Evolutionary conservation across 2,888 invertebrate species (phyloP).

Genomic region (Lutraria lutraria): DNA sequence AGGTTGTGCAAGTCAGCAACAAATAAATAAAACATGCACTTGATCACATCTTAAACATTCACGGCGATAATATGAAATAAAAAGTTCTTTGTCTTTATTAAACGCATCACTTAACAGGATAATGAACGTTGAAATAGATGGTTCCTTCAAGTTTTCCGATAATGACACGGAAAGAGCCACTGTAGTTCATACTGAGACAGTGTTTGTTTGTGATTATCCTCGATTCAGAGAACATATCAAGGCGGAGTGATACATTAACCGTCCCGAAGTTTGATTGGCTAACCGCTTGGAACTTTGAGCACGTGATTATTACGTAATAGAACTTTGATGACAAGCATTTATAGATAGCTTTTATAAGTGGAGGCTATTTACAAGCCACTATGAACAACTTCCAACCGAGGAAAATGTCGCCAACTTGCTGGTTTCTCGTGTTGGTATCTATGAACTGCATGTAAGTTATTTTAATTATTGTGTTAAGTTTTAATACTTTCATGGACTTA

Average conservation of each 20-base stretch:
- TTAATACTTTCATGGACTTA: no score
- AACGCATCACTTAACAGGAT: neutral
- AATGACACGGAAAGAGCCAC: neutral
- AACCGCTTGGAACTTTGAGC: neutral
- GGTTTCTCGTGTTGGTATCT: slow-evolving; percentile 18
- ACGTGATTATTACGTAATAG: slow-evolving; percentile 25
- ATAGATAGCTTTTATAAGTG: slow-evolving; percentile 19
- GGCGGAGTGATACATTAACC: slow-evolving; percentile 26
- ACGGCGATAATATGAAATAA: neutral
- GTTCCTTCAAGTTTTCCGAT: slow-evolving; percentile 26
- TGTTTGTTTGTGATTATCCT: neutral
- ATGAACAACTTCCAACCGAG: neutral
- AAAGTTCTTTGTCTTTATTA: slow-evolving; percentile 14
- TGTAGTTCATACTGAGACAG: neutral
- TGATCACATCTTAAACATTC: neutral
- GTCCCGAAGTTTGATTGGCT: slow-evolving; percentile 7
- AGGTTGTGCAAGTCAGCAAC: neutral
- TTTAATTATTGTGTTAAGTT: neutral
- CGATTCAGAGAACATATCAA: slow-evolving; percentile 37
- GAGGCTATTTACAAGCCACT: neutral
- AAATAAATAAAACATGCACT: neutral
- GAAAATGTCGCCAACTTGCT: slow-evolving; percentile 28
- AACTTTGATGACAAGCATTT: slow-evolving; percentile 5
- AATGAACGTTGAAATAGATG: neutral
- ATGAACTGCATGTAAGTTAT: slow-evolving; percentile 22